A percentile compares a stretch with the other conserved stretches of the same genome.
These are phyloP conservation scores for Plectrocnemia conspersa DNA, from an alignment of 1,140 invertebrate species.

Conservation along the genomic window DNA sequence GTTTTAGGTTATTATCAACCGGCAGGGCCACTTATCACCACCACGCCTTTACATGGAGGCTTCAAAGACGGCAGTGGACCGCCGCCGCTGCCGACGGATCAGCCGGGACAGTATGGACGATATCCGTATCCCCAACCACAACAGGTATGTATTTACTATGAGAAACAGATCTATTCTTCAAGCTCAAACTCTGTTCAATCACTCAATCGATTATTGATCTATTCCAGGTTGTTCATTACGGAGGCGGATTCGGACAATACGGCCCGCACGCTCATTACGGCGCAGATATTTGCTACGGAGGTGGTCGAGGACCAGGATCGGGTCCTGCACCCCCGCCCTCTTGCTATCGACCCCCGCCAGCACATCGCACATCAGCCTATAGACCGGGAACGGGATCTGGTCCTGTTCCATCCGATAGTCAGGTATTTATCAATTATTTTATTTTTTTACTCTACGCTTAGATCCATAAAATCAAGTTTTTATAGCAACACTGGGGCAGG, in stretches of 20 bases:
- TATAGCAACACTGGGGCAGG: too few relatives aligned
- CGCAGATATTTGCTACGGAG: slow-evolving; percentile 15
- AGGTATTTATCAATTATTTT: too few relatives aligned
- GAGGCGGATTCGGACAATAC: slow-evolving; percentile 25
- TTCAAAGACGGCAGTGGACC: slow-evolving; percentile 46
- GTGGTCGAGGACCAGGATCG: slow-evolving; percentile 4
- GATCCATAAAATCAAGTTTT: too few relatives aligned
- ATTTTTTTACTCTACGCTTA: too few relatives aligned
- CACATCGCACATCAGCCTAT: slow-evolving; percentile 26
- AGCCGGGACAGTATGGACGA: slow-evolving; percentile 35
- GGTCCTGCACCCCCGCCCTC: slow-evolving; percentile 15
- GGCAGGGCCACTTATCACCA: slow-evolving; percentile 76
- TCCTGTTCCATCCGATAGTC: slow-evolving; percentile 21
- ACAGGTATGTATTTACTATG: slow-evolving; percentile 26
- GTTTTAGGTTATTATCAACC: slow-evolving; percentile 81
- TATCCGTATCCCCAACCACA: slow-evolving; percentile 47
- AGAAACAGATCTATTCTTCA: slow-evolving; percentile 10
- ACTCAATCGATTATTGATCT: background rate
- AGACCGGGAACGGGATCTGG: slow-evolving; percentile 6
- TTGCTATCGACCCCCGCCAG: slow-evolving; percentile 27
- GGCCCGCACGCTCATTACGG: slow-evolving; percentile 15
- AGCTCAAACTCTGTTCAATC: background rate
- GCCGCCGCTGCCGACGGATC: slow-evolving; percentile 47
- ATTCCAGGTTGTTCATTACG: slow-evolving; percentile 33
- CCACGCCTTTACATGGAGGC: slow-evolving; percentile 40